phyloP scores from a whole-genome alignment of 1,140 invertebrate species.

The Daktulosphaira vitifoliae region DNA sequence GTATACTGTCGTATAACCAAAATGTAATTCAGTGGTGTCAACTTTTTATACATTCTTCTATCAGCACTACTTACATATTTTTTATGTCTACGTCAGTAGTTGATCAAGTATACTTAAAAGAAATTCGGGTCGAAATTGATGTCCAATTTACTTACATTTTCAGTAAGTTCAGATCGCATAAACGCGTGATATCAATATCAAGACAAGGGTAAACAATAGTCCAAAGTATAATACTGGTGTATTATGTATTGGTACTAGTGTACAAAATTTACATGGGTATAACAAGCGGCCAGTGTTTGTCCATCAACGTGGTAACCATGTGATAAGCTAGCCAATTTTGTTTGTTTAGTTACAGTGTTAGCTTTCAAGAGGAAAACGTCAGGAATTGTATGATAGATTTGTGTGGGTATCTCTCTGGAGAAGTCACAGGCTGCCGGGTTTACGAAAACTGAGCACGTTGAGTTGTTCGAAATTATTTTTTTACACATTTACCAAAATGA shows the following conservation, averaged over 20 bases:
- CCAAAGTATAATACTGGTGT: too few relatives aligned
- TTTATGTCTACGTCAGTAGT: not conserved
- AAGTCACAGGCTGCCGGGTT: not conserved
- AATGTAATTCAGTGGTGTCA: too few relatives aligned
- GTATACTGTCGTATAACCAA: too few relatives aligned
- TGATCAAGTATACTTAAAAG: slow-evolving; percentile 26
- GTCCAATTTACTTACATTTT: not conserved
- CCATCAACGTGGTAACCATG: slow-evolving; percentile 16
- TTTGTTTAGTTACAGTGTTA: slow-evolving; percentile 4
- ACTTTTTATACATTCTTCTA: too few relatives aligned
- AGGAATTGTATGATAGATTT: slow-evolving; percentile 20
- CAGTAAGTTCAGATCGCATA: not conserved
- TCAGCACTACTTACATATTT: slow-evolving; percentile 9
- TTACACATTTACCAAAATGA: slow-evolving; percentile 6
- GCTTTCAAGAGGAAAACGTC: slow-evolving; percentile 9
- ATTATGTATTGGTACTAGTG: too few relatives aligned
- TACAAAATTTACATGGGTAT: not conserved
- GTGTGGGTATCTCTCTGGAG: not conserved
- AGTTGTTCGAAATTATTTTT: slow-evolving; percentile 15
- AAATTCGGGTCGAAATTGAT: slow-evolving; percentile 20
- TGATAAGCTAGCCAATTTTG: slow-evolving; percentile 18
- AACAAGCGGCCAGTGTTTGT: slow-evolving; percentile 2
- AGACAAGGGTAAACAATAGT: not conserved
- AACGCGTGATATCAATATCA: not conserved
- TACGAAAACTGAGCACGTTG: slow-evolving; percentile 1